Percentiles rank a stretch among this genome's conserved stretches.
phyloP scores from a whole-genome alignment of 2,888 invertebrate genomes.

The Hydropsyche betteni region DNA sequence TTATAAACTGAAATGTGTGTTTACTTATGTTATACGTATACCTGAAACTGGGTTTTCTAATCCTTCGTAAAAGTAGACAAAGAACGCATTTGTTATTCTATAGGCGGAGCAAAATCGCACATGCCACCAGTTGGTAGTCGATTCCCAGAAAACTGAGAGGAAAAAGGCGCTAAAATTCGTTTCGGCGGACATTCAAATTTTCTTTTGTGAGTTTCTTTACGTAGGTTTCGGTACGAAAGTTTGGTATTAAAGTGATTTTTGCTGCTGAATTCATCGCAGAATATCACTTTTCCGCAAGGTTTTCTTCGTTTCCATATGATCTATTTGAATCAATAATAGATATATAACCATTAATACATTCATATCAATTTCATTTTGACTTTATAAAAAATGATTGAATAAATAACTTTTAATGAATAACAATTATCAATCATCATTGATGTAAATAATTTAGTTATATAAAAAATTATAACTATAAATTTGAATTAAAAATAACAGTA shows the following conservation, averaged over 20 bases:
- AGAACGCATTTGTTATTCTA: conserved; percentile 42
- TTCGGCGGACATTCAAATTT: conserved; percentile 21
- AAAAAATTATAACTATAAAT: too few relatives aligned
- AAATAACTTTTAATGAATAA: too few relatives aligned
- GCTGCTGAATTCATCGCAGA: neutral
- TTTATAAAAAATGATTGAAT: too few relatives aligned
- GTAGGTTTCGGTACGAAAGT: conserved; percentile 1
- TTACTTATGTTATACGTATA: conserved; percentile 23
- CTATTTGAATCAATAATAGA: neutral
- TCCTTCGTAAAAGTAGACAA: conserved; percentile 29
- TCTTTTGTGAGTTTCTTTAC: conserved; percentile 12
- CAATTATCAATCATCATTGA: too few relatives aligned
- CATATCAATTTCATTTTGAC: too few relatives aligned
- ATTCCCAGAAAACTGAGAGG: neutral
- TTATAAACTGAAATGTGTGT: too few relatives aligned
- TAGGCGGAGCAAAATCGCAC: conserved; percentile 3
- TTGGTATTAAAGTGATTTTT: neutral
- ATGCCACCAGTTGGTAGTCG: conserved; percentile 1
- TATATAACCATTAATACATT: neutral
- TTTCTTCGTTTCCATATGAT: neutral
- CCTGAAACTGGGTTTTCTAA: neutral
- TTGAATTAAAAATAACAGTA: too few relatives aligned
- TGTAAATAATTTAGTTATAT: too few relatives aligned
- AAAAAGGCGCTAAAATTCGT: neutral
- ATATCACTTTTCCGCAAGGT: neutral